Base-by-base conservation (phyloP, 2,888 invertebrate genomes). In the Gastrophysa polygoni region DNA sequence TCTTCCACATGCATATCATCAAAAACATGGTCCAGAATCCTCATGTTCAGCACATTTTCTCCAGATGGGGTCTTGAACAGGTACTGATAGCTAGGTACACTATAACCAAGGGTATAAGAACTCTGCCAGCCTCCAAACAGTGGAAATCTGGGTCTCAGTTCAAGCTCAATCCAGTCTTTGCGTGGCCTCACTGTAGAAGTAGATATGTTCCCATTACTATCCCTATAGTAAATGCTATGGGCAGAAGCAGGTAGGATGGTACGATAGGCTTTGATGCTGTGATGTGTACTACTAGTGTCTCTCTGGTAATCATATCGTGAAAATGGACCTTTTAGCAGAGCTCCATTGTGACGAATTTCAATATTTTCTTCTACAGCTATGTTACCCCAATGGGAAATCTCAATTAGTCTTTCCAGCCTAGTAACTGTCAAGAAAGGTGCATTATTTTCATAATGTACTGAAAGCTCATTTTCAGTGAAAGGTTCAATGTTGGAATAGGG, bases 61-160 rank as follows among this genome's bases (percentile, higher is more conserved):
- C 91, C 87, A 78, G 89, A 88, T 65, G 91, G 91, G 65, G 87
- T 86, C 71, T 91, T 91, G 80, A 88, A 97, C 24, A 99, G 84
- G 82, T 98, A 98, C 78, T 98, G 97, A 78, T 96, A 96, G 71
- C 96, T 95, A 2, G 99, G 98, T 0, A 99, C 92, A 83, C 96
- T 98, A 84, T 82, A 82, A 2, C 99, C 99, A 49, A 99, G 85
- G 44, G 91, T 92, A 82, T 99, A 99, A 72, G 95, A 94, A 7
- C 97, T 98, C 81, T 93, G 95, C 99, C 99, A 99, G 11, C 99
- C 99, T 58, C 99, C 99, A 81, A 98, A 99, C 3, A 99, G 84
- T 2, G 99, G 99, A 81, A 98, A 99, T 73, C 99, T 86, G 0
- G 98, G 99, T 52, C 96, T 86, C n/a, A 99, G 85, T 76, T 98